phyloP scores from a whole-genome alignment of 2,888 invertebrate genomes.

The Spilosoma lubricipeda region DNA sequence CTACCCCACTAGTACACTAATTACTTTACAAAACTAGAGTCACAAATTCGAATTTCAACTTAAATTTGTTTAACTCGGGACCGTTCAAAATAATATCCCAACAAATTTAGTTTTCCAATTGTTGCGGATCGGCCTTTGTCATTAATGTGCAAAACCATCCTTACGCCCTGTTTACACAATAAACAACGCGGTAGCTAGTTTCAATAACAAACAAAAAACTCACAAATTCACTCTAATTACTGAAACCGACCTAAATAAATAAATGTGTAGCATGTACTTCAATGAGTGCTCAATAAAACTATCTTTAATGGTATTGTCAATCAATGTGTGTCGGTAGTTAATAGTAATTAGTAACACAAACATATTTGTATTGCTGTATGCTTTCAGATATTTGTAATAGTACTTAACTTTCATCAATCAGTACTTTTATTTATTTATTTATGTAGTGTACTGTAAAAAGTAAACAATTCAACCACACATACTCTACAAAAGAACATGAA shows the following conservation, averaged over 20 bases:
- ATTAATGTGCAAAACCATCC: constrained; percentile 40
- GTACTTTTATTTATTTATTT: neutral
- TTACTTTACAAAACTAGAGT: constrained; percentile 3
- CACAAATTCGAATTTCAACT: constrained; percentile 7
- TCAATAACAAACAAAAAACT: constrained; percentile 40
- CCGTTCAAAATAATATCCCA: constrained; percentile 22
- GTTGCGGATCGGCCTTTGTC: constrained; percentile 19
- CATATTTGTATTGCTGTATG: neutral
- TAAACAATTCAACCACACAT: no score
- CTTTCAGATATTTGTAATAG: neutral
- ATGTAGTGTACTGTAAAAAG: neutral
- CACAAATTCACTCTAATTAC: constrained; percentile 31
- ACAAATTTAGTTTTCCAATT: constrained; percentile 25
- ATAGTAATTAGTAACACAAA: neutral
- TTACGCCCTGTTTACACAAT: constrained; percentile 34
- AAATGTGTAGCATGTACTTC: constrained; percentile 9
- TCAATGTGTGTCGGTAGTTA: neutral
- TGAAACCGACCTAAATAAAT: constrained; percentile 23
- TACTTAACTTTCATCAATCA: neutral
- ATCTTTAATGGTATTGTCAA: neutral
- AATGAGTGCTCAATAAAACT: constrained; percentile 1
- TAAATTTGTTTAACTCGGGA: constrained; percentile 9
- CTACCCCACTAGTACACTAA: neutral
- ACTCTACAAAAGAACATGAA: no score
- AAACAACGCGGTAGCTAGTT: constrained; percentile 36